phyloP scores from a whole-genome alignment of 2,797 vertebrate genomes.

The Naso thynnoides region DNA sequence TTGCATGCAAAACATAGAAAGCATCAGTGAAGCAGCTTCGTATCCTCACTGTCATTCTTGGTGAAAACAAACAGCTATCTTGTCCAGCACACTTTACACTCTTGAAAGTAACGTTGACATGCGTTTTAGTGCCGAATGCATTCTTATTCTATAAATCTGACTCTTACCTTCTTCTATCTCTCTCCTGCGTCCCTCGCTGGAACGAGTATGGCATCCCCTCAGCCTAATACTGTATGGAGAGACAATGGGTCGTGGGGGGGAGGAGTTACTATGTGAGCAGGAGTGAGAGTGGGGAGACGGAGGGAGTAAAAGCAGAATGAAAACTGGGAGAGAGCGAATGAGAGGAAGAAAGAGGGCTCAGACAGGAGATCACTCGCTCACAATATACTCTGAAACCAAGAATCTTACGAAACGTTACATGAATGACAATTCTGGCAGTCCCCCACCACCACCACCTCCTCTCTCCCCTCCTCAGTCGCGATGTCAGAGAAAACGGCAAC shows the following conservation, averaged over 20 bases:
- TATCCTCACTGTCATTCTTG: slow-evolving; percentile 41
- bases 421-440: slow-evolving; percentile 73
- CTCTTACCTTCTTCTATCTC: slow-evolving; percentile 77
- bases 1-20: slow-evolving; percentile 57
- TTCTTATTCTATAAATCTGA: slow-evolving; percentile 67
- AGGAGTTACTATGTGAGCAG: slow-evolving; percentile 81
- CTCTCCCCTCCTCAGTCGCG: slow-evolving; percentile 45
- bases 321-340: slow-evolving; percentile 53
- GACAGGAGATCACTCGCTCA: slow-evolving; percentile 69
- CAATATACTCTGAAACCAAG: slow-evolving; percentile 70
- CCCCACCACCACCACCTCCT: not conserved
- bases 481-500: slow-evolving; percentile 73
- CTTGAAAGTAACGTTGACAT: slow-evolving; percentile 48
- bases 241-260: slow-evolving; percentile 81
- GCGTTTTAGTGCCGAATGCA: slow-evolving; percentile 39
- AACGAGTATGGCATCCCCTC: slow-evolving; percentile 78
- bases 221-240: slow-evolving; percentile 81
- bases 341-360: slow-evolving; percentile 54
- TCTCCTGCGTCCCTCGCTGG: slow-evolving; percentile 66
- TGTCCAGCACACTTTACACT: slow-evolving; percentile 22
- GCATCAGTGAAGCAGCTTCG: slow-evolving; percentile 52
- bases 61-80: slow-evolving; percentile 48
- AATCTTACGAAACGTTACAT: slow-evolving; percentile 78
- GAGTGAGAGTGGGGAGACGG: slow-evolving; percentile 65
- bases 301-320: slow-evolving; percentile 77